phyloP scores from a whole-genome alignment of 2,888 invertebrate species.

The Erannis defoliaria region DNA sequence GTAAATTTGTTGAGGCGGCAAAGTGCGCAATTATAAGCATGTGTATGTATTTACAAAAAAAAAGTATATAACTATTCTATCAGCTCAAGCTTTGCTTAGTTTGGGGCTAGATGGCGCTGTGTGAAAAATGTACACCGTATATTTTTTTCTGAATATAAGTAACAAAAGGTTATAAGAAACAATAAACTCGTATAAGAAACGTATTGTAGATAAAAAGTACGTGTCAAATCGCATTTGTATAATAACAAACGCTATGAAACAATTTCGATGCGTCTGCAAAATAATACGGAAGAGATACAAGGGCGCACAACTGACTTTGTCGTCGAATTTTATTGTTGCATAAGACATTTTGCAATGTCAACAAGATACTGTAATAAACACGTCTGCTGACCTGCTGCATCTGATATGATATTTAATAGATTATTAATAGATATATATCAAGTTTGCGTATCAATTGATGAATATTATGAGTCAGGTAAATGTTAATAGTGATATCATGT shows the following conservation, averaged over 20 bases:
- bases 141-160: too few relatives aligned
- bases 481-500: slow-evolving; percentile 21
- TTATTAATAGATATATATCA: slow-evolving; percentile 11
- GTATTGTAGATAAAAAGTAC: slow-evolving; percentile 34
- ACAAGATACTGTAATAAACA: neutral
- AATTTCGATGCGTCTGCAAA: slow-evolving; percentile 20
- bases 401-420: neutral
- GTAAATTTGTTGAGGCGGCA: too few relatives aligned
- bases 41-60: too few relatives aligned
- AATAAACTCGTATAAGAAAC: neutral
- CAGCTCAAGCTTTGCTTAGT: too few relatives aligned
- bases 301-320: slow-evolving; percentile 16
- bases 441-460: slow-evolving; percentile 11
- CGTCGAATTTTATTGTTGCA: slow-evolving; percentile 13
- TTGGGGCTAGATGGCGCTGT: too few relatives aligned
- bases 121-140: too few relatives aligned
- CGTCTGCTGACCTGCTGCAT: too few relatives aligned
- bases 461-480: slow-evolving; percentile 23
- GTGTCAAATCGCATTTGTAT: slow-evolving; percentile 38
- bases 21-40: too few relatives aligned
- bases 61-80: too few relatives aligned
- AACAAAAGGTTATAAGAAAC: too few relatives aligned
- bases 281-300: slow-evolving; percentile 26
- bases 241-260: slow-evolving; percentile 6
- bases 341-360: slow-evolving; percentile 8